Base-by-base conservation (phyloP, 2,797 vertebrate genomes). In the Bradypodion pumilum region DNA sequence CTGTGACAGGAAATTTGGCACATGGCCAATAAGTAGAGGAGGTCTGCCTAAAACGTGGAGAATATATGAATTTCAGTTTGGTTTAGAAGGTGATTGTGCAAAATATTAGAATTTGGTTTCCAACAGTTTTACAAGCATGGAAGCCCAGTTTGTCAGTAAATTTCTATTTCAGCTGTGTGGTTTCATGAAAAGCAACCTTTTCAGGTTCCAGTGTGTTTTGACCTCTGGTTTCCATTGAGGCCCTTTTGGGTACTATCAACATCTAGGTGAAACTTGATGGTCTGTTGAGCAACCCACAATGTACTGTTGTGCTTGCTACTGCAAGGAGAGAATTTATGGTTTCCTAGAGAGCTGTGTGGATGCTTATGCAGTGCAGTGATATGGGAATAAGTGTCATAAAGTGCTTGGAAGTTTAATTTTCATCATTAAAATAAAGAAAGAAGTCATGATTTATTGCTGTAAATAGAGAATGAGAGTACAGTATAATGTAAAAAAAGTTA, bases 371-470 rank as follows among this genome's bases (percentile, higher is more conserved):
- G 77, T 60, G 74, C 56, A 88, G 81, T 29, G 44, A 78, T 63
- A 1, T 59, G 88, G 13, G 85, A 89, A 89, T 52, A 83, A 86
- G 40, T 81, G 84, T 86, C 83, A 80, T 44, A 88, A 92, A 85
- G 89, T 79, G 82, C 85, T 83, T 69, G 44, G 87, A 94, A 91
- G 79, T 84, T 86, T 75, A 82, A 83, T 86, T 91, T 91, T 76
- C 77, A 78, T 65, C 74, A 72, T 86, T 52, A 82, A 32, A 52
- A 29, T 2, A 88, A 92, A 90, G 88, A 91, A 70, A 83, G 27
- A 46, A 89, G 42, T 80, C 86, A 82, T 89, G 90, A 92, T 93
- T 91, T 93, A 91, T 93, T 91, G 74, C 84, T 62, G 85, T 88
- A 93, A 92, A 93, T 82, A 90, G 29, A 87, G 83, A 89, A 89